Conservation (phyloP, 2,888 invertebrate species). For the Hemistola chrysoprasaria region DNA sequence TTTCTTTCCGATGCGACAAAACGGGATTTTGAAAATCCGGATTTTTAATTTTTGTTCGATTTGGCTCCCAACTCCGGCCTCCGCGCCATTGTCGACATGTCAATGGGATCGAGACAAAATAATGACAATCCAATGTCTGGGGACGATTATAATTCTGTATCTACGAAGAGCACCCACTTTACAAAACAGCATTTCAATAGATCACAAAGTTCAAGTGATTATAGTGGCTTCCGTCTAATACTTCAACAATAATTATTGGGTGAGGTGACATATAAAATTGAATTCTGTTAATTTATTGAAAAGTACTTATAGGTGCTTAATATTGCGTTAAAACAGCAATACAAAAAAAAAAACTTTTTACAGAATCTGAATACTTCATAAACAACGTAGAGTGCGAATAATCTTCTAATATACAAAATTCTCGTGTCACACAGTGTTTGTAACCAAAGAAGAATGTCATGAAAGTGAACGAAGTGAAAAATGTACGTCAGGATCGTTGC, state of each 20-base stretch:
- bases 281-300: too few species aligned
- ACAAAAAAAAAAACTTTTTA: too few species aligned
- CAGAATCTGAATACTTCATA: too few species aligned
- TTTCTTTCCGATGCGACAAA: slow-evolving; percentile 72
- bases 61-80: slow-evolving; percentile 51
- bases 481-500: too few species aligned
- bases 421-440: too few species aligned
- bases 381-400: too few species aligned
- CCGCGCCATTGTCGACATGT: slow-evolving; percentile 55
- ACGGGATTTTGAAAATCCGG: slow-evolving; percentile 82
- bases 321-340: too few species aligned
- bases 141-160: slow-evolving; percentile 18
- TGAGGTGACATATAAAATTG: too few species aligned
- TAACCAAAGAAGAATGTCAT: too few species aligned
- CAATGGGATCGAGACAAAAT: slow-evolving; percentile 39
- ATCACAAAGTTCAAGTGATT: slow-evolving; percentile 8
- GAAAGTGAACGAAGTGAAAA: too few species aligned
- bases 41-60: slow-evolving; percentile 67
- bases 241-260: slow-evolving; percentile 2
- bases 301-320: too few species aligned
- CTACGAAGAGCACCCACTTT: slow-evolving; percentile 16
- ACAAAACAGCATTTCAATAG: slow-evolving; percentile 23
- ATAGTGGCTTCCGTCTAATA: slow-evolving; percentile 23
- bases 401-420: too few species aligned
- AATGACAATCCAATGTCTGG: slow-evolving; percentile 41